These are phyloP conservation scores for Autographa gamma DNA, from an alignment of 2,888 invertebrate genomes.

Conservation along the genomic window DNA sequence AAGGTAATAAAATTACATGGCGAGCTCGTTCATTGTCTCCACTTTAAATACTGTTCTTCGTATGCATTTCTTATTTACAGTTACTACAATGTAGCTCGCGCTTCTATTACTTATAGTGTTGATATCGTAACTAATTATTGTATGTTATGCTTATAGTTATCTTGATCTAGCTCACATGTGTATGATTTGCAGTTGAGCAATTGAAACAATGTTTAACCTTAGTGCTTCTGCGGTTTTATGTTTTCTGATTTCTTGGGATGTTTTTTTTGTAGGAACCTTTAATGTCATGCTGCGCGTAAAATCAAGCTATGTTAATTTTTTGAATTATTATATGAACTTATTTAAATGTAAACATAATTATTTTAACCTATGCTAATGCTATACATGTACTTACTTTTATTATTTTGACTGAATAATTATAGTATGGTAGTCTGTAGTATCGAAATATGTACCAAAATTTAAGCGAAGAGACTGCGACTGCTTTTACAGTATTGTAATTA, in stretches of 20 bases:
- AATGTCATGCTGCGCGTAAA: background rate
- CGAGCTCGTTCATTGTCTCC: slow-evolving; percentile 9
- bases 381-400: too few relatives aligned
- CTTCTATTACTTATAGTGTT: too few relatives aligned
- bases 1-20: slow-evolving; percentile 28
- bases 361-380: too few relatives aligned
- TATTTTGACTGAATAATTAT: too few relatives aligned
- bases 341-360: too few relatives aligned
- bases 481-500: too few relatives aligned
- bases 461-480: too few relatives aligned
- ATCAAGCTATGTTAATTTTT: too few relatives aligned
- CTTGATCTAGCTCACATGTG: background rate
- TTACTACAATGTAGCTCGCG: background rate
- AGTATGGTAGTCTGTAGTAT: too few relatives aligned
- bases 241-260: too few relatives aligned
- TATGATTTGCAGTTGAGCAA: background rate
- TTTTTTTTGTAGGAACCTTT: background rate
- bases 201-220: background rate
- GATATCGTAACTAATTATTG: background rate
- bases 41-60: background rate
- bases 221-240: background rate
- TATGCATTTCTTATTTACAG: background rate
- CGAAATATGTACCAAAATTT: too few relatives aligned
- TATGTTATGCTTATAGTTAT: background rate
- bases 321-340: too few relatives aligned